These are phyloP conservation scores for Sialia sialis DNA, from an alignment of 2,113 vertebrate genomes.

Conservation along the genomic window DNA sequence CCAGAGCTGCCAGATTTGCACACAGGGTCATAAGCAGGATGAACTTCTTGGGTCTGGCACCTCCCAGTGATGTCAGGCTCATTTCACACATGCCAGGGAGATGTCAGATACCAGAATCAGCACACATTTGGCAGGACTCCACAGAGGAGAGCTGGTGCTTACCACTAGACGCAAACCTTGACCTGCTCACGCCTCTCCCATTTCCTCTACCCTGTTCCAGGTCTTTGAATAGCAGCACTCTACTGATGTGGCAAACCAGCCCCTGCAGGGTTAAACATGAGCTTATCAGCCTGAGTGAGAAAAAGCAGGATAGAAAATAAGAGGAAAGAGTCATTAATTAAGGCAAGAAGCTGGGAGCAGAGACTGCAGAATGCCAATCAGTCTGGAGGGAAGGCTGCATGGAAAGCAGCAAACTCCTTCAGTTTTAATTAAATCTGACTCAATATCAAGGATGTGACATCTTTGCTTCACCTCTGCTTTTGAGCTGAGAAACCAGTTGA, in stretches of 20 bases:
- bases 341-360: neutral
- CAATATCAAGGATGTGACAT: neutral
- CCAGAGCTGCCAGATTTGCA: neutral
- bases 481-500: neutral
- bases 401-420: neutral
- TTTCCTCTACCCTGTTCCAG: neutral
- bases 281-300: neutral
- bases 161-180: fast-evolving
- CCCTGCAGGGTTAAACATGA: neutral
- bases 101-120: neutral
- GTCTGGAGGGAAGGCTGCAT: neutral
- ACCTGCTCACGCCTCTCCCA: neutral
- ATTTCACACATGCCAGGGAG: fast-evolving
- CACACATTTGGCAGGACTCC: neutral
- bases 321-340: conserved; percentile 11
- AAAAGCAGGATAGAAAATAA: neutral
- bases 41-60: neutral
- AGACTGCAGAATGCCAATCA: neutral
- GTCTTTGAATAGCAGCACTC: fast-evolving
- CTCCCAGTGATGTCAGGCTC: neutral
- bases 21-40: neutral
- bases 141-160: neutral
- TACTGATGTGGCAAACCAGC: neutral
- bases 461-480: neutral
- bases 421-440: conserved; percentile 4